phyloP scores from a whole-genome alignment of 1,140 invertebrate genomes.

The Pseudomyrmex concolor region DNA sequence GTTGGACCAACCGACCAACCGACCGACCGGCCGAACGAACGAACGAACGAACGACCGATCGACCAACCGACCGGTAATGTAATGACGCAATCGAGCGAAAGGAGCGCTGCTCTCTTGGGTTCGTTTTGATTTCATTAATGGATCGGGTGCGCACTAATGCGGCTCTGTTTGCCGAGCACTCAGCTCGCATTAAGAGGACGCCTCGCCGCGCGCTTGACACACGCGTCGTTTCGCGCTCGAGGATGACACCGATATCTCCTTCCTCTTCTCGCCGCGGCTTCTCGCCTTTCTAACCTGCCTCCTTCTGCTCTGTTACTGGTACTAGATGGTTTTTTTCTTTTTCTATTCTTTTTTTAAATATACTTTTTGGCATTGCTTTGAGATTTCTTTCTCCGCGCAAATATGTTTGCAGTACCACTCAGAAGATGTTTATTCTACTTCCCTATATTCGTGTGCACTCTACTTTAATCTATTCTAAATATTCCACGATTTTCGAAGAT shows the following conservation, averaged over 20 bases:
- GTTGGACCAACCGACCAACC: slow-evolving; percentile 20
- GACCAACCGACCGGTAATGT: slow-evolving; percentile 11
- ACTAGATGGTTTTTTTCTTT: neutral
- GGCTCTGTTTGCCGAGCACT: slow-evolving; percentile 79
- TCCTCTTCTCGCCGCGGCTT: neutral
- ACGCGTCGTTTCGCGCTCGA: slow-evolving; percentile 73
- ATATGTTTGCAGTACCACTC: neutral
- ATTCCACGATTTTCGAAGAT: slow-evolving; percentile 4
- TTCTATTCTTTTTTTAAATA: neutral
- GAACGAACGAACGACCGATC: neutral
- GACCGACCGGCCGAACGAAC: neutral
- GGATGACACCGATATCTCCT: slow-evolving; percentile 59
- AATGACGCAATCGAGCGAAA: slow-evolving; percentile 72
- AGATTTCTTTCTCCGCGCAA: neutral
- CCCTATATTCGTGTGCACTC: neutral
- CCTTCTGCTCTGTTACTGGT: slow-evolving; percentile 4
- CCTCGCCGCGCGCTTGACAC: slow-evolving; percentile 62
- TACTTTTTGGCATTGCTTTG: neutral
- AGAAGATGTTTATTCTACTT: slow-evolving; percentile 6
- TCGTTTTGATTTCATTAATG: slow-evolving; percentile 80
- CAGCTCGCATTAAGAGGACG: slow-evolving; percentile 76
- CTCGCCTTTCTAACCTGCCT: neutral
- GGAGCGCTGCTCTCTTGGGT: slow-evolving; percentile 56
- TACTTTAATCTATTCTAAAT: slow-evolving; percentile 24
- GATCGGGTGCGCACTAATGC: slow-evolving; percentile 78